Conservation (phyloP, 2,888 invertebrate species). For the Synergus umbraculus region DNA sequence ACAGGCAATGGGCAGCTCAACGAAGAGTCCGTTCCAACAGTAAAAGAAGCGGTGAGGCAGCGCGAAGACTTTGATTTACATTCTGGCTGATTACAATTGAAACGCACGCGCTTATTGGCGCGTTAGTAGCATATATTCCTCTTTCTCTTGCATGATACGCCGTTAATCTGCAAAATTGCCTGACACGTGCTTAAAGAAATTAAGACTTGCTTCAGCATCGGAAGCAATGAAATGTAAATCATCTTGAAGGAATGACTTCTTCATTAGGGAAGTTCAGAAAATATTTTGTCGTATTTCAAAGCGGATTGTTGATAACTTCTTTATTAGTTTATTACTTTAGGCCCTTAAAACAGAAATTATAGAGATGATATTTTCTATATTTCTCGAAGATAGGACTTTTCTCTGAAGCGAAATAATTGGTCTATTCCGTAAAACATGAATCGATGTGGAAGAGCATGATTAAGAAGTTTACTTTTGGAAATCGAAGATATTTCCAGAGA, state of each 20-base stretch:
- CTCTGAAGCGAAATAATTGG: conserved; percentile 19
- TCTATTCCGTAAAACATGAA: neutral
- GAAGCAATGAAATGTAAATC: neutral
- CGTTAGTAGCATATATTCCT: conserved; percentile 64
- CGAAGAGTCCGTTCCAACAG: neutral
- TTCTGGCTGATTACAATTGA: conserved; percentile 75
- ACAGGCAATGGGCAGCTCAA: conserved; percentile 22
- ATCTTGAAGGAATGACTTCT: neutral
- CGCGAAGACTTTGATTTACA: conserved; percentile 72
- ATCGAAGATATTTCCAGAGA: conserved; percentile 9
- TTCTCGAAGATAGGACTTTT: neutral
- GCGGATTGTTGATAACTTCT: too few species aligned
- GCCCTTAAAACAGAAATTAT: neutral
- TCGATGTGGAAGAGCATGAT: neutral
- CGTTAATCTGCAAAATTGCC: neutral
- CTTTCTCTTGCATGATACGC: neutral
- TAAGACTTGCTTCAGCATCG: neutral
- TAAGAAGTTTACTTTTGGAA: neutral
- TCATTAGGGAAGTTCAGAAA: too few species aligned
- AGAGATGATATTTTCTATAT: neutral
- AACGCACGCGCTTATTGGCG: conserved; percentile 72
- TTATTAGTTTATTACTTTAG: neutral
- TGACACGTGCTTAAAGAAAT: conserved; percentile 7
- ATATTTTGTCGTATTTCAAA: neutral
- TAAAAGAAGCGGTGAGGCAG: conserved; percentile 26